Evolutionary conservation across 2,888 invertebrate species (phyloP).

Genomic region (Quadriops clusia): DNA sequence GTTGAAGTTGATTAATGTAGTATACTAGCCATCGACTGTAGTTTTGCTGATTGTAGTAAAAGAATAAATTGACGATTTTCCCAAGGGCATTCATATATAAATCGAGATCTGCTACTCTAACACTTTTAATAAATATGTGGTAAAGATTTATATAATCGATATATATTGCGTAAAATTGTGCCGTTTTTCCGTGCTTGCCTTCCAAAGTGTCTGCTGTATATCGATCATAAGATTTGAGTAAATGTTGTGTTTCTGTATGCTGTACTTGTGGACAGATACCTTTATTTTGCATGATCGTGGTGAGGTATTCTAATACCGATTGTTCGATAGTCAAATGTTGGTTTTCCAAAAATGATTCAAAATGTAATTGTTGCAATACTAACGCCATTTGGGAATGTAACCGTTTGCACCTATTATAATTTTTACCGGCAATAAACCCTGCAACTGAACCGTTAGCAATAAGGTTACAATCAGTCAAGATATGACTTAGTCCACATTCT

Average conservation of each 20-base stretch:
- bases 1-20: conserved; percentile 15
- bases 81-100: conserved; percentile 8
- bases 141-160: conserved; percentile 5
- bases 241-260: neutral
- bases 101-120: conserved; percentile 11
- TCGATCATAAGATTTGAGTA: conserved; percentile 15
- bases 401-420: too few species aligned
- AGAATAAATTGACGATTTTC: conserved; percentile 13
- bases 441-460: conserved; percentile 17
- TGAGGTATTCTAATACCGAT: too few species aligned
- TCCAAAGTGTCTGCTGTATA: conserved; percentile 15
- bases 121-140: conserved; percentile 4
- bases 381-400: too few species aligned
- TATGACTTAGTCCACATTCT: conserved; percentile 16
- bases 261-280: conserved; percentile 3
- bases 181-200: conserved; percentile 23
- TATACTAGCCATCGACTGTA: conserved; percentile 14
- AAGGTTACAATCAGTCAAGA: conserved; percentile 11
- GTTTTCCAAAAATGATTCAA: conserved; percentile 9
- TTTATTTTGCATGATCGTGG: too few species aligned
- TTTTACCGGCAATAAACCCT: conserved; percentile 12
- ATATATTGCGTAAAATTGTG: conserved; percentile 23
- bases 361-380: too few species aligned
- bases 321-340: too few species aligned
- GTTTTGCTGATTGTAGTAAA: conserved; percentile 16